Percentiles rank a stretch among this genome's conserved stretches.
phyloP scores from a whole-genome alignment of 1,140 invertebrate genomes.

The Pogonomyrmex californicus region DNA sequence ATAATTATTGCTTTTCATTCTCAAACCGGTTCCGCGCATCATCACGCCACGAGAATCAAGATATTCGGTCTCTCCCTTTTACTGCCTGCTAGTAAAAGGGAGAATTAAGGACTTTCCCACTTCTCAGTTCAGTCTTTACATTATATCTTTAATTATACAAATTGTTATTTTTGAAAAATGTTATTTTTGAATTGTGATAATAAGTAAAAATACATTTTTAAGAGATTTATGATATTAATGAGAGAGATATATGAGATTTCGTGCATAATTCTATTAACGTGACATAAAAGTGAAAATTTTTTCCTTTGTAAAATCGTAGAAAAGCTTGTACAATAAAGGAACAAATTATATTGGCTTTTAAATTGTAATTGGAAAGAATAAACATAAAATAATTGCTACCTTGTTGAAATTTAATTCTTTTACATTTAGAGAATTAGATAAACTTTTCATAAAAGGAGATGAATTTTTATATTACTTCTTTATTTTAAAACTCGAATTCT shows the following conservation, averaged over 20 bases:
- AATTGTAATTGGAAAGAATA: background rate
- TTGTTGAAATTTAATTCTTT: background rate
- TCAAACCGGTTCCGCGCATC: conserved; percentile 55
- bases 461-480: background rate
- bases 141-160: conserved; percentile 14
- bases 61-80: conserved; percentile 50
- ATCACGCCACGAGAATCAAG: conserved; percentile 52
- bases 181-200: background rate
- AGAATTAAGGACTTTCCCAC: background rate
- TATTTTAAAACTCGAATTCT: background rate
- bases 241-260: background rate
- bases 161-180: conserved; percentile 14
- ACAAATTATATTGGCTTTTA: background rate
- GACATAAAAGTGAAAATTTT: background rate
- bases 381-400: background rate
- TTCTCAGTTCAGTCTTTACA: conserved; percentile 5
- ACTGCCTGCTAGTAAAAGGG: background rate
- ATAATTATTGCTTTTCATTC: conserved; percentile 71
- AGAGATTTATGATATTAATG: too few relatives aligned
- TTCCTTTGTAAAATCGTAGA: background rate
- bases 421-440: background rate
- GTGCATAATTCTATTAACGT: background rate
- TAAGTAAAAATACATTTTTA: conserved; percentile 27
- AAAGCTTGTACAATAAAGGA: background rate
- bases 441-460: background rate